A percentile compares a stretch with the other conserved stretches of the same genome.
phyloP scores from a whole-genome alignment of 2,113 vertebrate genomes.

The Scophthalmus maximus region DNA sequence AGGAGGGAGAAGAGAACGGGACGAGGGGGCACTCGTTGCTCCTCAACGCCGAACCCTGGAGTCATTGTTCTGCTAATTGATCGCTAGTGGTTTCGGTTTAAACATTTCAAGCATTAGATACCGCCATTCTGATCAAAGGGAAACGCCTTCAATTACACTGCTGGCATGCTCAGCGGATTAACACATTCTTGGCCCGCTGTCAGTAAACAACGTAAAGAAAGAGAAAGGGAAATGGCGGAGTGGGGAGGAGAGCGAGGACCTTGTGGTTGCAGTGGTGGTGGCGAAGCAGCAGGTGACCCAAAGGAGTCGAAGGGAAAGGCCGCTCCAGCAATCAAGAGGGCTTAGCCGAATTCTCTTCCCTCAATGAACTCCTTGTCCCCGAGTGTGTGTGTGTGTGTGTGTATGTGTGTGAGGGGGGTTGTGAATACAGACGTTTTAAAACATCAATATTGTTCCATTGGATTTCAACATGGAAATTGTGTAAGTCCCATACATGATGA shows the following conservation, averaged over 20 bases:
- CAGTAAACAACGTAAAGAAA: slow-evolving; percentile 83
- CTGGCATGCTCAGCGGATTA: slow-evolving; percentile 87
- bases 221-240: slow-evolving; percentile 16
- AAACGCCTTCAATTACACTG: slow-evolving; percentile 83
- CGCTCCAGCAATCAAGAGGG: slow-evolving; percentile 56
- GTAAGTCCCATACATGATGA: slow-evolving; percentile 48
- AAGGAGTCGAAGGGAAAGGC: slow-evolving; percentile 46
- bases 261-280: slow-evolving; percentile 7
- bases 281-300: slow-evolving; percentile 59
- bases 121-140: slow-evolving; percentile 86
- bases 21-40: slow-evolving; percentile 37
- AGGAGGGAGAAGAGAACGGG: slow-evolving; percentile 56
- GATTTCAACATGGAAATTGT: slow-evolving; percentile 63
- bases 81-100: slow-evolving; percentile 83
- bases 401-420: neutral
- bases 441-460: slow-evolving; percentile 62
- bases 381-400: neutral
- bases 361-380: slow-evolving; percentile 68
- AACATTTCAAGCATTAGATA: slow-evolving; percentile 78
- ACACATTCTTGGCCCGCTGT: slow-evolving; percentile 86
- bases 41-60: slow-evolving; percentile 66
- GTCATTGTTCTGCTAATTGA: slow-evolving; percentile 85
- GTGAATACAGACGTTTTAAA: slow-evolving; percentile 45
- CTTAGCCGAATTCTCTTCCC: slow-evolving; percentile 56
- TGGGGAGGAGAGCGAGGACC: slow-evolving; percentile 22